These are phyloP conservation scores for Baccha elongata DNA, from an alignment of 2,888 invertebrate genomes.

Conservation along the genomic window DNA sequence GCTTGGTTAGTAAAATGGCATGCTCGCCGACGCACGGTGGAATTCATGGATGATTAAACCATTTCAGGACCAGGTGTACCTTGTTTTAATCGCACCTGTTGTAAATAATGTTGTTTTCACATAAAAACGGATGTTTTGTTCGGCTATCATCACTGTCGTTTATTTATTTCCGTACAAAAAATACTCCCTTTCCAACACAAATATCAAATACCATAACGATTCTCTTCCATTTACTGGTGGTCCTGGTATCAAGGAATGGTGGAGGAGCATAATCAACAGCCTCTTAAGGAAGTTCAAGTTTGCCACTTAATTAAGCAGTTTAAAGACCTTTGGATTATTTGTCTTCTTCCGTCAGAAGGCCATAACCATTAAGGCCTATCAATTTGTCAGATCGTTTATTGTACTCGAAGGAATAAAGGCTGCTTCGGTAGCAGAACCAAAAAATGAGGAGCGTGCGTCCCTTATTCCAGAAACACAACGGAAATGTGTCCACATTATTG, in stretches of 20 bases:
- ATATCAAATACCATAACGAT: too few species aligned
- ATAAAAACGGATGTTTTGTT: slow-evolving; percentile 1
- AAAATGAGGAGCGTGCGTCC: slow-evolving; percentile 26
- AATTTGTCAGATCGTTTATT: slow-evolving; percentile 66
- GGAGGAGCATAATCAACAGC: slow-evolving; percentile 7
- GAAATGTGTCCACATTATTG: slow-evolving; percentile 66
- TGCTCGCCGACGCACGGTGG: background rate
- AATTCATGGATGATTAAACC: slow-evolving; percentile 1
- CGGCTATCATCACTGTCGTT: background rate
- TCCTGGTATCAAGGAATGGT: too few species aligned
- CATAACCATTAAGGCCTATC: slow-evolving; percentile 66
- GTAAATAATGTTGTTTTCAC: slow-evolving; percentile 16
- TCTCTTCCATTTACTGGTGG: too few species aligned
- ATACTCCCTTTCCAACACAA: too few species aligned
- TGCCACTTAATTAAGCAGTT: slow-evolving; percentile 68
- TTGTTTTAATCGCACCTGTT: slow-evolving; percentile 40
- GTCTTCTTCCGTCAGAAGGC: slow-evolving; percentile 44
- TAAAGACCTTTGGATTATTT: slow-evolving; percentile 53
- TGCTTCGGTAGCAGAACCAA: slow-evolving; percentile 5
- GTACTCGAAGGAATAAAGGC: background rate
- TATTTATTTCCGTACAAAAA: too few species aligned
- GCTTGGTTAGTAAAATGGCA: slow-evolving; percentile 4
- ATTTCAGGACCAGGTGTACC: slow-evolving; percentile 1
- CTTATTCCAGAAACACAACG: slow-evolving; percentile 18
- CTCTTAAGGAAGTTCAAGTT: slow-evolving; percentile 43